These are phyloP conservation scores for Drosophila fuyamai DNA, from an alignment of 1,140 invertebrate species.

Conservation along the genomic window DNA sequence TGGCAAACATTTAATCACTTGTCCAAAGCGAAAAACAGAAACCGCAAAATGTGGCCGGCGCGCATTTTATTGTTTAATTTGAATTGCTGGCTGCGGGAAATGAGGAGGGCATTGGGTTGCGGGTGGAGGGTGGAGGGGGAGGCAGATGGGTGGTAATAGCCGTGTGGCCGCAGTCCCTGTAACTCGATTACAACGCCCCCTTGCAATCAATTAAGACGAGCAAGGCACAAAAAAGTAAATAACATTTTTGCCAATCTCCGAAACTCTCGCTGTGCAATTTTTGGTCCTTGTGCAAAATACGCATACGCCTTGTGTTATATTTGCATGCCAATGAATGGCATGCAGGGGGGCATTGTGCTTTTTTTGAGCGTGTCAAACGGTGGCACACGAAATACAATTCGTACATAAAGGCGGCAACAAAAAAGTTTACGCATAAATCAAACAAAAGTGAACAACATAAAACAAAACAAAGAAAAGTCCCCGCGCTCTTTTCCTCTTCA, in stretches of 20 bases:
- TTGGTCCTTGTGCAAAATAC: conserved; percentile 6
- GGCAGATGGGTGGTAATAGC: not conserved
- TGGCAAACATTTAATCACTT: conserved; percentile 26
- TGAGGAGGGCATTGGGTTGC: not conserved
- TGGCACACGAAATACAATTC: conserved; percentile 6
- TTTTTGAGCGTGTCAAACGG: not conserved
- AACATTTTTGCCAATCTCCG: conserved; percentile 5
- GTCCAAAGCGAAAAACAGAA: conserved; percentile 19
- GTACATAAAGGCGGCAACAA: conserved; percentile 44
- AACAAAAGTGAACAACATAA: conserved; percentile 43
- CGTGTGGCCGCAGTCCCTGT: conserved; percentile 36
- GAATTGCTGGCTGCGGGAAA: conserved; percentile 32
- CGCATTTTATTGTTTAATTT: conserved; percentile 72
- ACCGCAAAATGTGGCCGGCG: conserved; percentile 55
- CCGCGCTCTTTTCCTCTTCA: not conserved
- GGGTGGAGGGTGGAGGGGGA: too few species aligned
- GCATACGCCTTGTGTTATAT: conserved; percentile 54
- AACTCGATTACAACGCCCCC: conserved; percentile 47
- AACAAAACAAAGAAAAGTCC: conserved; percentile 9
- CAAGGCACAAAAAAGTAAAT: conserved; percentile 27
- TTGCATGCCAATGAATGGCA: conserved; percentile 36
- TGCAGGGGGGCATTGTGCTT: not conserved
- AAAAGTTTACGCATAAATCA: conserved; percentile 78
- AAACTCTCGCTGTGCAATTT: conserved; percentile 12
- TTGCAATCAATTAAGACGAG: conserved; percentile 39